phyloP scores from a whole-genome alignment of 2,113 vertebrate species.

The Rhombomys opimus region DNA sequence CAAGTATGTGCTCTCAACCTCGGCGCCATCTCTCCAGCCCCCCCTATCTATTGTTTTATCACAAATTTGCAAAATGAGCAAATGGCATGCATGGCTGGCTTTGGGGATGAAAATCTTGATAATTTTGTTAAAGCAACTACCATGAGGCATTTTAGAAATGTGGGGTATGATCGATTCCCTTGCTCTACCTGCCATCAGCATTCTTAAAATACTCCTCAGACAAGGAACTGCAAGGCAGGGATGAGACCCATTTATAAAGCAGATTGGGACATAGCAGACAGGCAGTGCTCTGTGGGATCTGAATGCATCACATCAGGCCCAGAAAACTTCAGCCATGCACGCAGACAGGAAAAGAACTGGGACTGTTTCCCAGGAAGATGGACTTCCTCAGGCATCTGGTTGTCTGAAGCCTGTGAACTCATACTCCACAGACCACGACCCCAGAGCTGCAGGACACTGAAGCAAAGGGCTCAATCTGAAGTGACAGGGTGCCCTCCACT shows the following conservation, averaged over 20 bases:
- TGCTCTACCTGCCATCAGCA: background rate
- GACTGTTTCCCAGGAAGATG: background rate
- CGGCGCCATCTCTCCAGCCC: background rate
- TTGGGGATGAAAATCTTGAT: background rate
- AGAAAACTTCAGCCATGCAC: background rate
- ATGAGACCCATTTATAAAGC: background rate
- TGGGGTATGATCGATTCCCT: background rate
- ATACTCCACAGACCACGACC: background rate
- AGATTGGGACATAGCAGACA: background rate
- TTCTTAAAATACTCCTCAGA: background rate
- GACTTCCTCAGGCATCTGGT: conserved; percentile 37
- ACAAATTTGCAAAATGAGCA: conserved; percentile 16
- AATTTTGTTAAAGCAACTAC: conserved; percentile 20
- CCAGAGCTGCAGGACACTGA: background rate
- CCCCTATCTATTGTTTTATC: background rate
- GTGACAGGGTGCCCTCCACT: background rate
- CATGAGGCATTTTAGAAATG: background rate
- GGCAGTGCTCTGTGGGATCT: background rate
- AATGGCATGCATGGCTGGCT: background rate
- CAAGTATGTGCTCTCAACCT: background rate
- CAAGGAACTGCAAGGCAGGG: background rate
- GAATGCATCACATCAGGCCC: background rate
- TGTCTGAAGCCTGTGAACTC: background rate
- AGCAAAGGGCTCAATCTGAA: background rate
- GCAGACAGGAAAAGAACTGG: background rate